Percentiles rank a stretch among this genome's conserved stretches.
Evolutionary conservation across 2,888 invertebrate genomes (phyloP).

Genomic region (Carpatolechia fugitivella): DNA sequence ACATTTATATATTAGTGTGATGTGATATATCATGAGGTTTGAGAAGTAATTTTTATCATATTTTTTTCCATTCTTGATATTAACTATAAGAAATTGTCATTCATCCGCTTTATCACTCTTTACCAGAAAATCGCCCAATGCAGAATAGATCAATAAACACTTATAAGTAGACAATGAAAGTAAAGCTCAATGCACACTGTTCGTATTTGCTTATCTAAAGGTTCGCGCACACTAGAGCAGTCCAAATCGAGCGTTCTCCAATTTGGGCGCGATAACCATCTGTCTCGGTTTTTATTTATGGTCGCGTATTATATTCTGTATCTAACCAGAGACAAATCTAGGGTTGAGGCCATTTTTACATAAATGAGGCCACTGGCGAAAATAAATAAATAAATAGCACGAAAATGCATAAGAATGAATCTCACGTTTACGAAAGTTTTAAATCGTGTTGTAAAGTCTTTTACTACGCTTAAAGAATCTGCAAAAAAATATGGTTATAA

Average conservation of each 20-base stretch:
- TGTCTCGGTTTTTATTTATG: conserved; percentile 62
- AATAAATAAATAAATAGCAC: no score
- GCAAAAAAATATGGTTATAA: no score
- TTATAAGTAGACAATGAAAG: not conserved
- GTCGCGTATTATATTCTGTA: conserved; percentile 48
- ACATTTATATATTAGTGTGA: no score
- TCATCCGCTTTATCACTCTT: not conserved
- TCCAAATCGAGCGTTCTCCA: conserved; percentile 31
- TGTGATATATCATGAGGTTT: no score
- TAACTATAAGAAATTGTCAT: no score
- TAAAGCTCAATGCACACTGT: not conserved
- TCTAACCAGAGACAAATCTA: conserved; percentile 34
- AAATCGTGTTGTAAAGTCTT: no score
- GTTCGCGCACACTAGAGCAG: conserved; percentile 33
- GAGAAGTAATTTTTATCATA: not conserved
- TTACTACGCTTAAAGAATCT: no score
- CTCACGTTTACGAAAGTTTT: no score
- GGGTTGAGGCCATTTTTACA: not conserved
- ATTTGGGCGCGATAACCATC: conserved; percentile 50
- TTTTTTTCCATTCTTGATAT: not conserved
- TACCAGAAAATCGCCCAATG: not conserved
- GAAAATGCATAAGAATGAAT: no score
- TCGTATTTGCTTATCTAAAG: conserved; percentile 35
- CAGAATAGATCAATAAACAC: conserved; percentile 1
- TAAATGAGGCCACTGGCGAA: no score